Evolutionary conservation across 2,888 invertebrate genomes (phyloP), one percentile per base, ranked within the genome.

Genomic region (Apoda limacodes): DNA sequence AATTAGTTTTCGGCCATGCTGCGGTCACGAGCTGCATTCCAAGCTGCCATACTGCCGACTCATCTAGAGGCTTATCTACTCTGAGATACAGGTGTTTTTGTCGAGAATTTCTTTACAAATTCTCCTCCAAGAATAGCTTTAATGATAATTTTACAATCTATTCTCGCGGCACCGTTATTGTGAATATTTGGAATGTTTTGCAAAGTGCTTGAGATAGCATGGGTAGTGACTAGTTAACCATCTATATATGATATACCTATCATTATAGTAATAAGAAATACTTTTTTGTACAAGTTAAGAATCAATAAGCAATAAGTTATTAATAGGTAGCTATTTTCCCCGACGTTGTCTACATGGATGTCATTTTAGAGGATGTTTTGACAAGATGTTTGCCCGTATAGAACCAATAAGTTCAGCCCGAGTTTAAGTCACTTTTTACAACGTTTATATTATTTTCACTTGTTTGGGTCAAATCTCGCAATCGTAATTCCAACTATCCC

Each of bases 11-110:
- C 60, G 63, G 52, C 55, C 55, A 55, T 53, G 50, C 50, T 55
- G 50, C 58, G 54, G 63, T 66, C 70, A 69, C 69, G 69, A 68
- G 56, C 49, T 46, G 55, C 65, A 70, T 70, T 69, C 67, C 71
- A 32, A 53, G 43, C 53, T 30, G 28, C 34, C 28, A 35, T 52
- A 56, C 46, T 60, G 64, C 54, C 64, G 61, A 70, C 63, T 69
- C 71, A 69, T 67, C 60, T 52, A 50, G 49, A 45, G 46, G 53
- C 57, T 61, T 56, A 59, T 57, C 57, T 59, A 41, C 45, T 43
- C 47, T 45, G 39, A 57, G 55, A 57, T 59, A 66, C 60, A 66
- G 64, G 63, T 67, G 66, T 56, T 65, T 60, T 60, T 60, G 46
- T 60, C 37, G 48, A 33, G 52, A 52, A 55, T 57, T 52, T 57